These are phyloP conservation scores for Ochropacha duplaris DNA, from an alignment of 2,888 invertebrate species.

Conservation along the genomic window DNA sequence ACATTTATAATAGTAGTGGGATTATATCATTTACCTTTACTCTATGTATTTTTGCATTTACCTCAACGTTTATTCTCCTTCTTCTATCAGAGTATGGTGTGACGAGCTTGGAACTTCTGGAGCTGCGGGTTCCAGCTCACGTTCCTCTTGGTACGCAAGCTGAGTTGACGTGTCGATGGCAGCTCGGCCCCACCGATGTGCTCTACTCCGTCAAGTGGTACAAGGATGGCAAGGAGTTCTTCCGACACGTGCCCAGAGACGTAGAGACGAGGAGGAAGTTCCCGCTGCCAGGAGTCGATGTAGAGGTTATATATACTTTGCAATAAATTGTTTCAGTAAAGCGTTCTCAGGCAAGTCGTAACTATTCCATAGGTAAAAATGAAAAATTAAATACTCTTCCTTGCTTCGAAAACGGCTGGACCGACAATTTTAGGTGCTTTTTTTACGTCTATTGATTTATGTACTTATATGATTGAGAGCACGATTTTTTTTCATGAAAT, in stretches of 20 bases:
- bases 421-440: too few relatives aligned
- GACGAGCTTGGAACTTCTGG: constrained; percentile 85
- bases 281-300: constrained; percentile 90
- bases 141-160: constrained; percentile 91
- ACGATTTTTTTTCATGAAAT: too few relatives aligned
- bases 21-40: too few relatives aligned
- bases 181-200: constrained; percentile 89
- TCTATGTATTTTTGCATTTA: too few relatives aligned
- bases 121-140: constrained; percentile 91
- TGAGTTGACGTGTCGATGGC: constrained; percentile 90
- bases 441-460: too few relatives aligned
- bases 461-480: too few relatives aligned
- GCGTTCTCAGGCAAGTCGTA: too few relatives aligned
- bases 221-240: constrained; percentile 95
- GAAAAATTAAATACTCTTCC: too few relatives aligned
- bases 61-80: too few relatives aligned
- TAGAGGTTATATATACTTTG: constrained; percentile 91
- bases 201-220: constrained; percentile 96
- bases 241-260: constrained; percentile 92
- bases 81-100: constrained; percentile 56
- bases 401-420: too few relatives aligned
- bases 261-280: constrained; percentile 91
- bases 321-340: neutral
- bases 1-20: too few relatives aligned
- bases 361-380: too few relatives aligned